These are phyloP conservation scores for Porites evermanni DNA, from an alignment of 92 coral and sea anemone genomes.

Conservation along the genomic window DNA sequence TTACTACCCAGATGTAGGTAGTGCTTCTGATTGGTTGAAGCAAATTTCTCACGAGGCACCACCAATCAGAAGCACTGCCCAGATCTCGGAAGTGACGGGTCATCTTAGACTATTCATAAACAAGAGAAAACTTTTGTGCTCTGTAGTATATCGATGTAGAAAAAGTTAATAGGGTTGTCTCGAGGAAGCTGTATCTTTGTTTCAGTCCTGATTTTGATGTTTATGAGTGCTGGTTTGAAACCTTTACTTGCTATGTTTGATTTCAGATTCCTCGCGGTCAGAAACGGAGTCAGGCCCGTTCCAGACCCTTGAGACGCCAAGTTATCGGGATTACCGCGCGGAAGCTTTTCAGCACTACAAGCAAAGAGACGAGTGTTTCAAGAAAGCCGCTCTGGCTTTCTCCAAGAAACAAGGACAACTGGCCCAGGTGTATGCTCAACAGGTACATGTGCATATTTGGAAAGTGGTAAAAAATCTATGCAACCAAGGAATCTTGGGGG, in stretches of 20 bases:
- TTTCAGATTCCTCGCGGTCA: conserved; percentile 26
- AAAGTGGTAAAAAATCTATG: neutral
- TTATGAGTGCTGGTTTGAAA: no score
- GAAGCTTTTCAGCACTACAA: conserved; percentile 88
- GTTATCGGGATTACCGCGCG: conserved; percentile 89
- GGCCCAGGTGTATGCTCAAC: conserved; percentile 88
- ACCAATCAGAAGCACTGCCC: no score
- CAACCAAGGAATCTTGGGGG: neutral
- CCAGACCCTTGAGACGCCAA: conserved; percentile 89
- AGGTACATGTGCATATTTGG: conserved; percentile 57
- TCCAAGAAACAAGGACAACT: conserved; percentile 92
- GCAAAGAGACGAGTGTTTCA: conserved; percentile 86
- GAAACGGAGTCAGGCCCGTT: conserved; percentile 39
- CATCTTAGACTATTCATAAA: no score
- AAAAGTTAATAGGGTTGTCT: no score
- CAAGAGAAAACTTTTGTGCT: no score
- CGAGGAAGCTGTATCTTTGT: no score
- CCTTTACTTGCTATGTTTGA: neutral
- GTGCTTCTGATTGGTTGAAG: no score
- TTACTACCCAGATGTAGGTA: no score
- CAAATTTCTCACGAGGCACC: no score
- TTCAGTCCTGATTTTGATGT: no score
- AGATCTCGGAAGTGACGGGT: no score
- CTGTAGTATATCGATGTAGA: no score
- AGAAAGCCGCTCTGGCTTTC: conserved; percentile 98